Base-by-base conservation (phyloP, 2,113 vertebrate genomes). In the Erythrocercus mccallii region DNA sequence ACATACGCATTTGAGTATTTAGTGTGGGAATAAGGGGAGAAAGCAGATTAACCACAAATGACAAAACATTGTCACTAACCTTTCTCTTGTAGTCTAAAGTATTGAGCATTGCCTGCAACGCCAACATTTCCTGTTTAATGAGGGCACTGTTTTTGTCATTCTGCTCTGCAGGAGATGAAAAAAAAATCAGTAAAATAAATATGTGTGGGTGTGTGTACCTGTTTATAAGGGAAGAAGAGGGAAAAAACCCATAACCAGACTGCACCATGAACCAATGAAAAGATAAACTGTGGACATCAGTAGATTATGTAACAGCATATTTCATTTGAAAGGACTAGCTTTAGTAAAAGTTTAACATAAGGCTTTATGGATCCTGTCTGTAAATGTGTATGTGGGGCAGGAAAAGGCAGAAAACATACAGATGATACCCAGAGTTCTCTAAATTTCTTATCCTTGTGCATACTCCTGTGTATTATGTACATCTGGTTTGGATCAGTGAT, bases 91-190 rank as follows among this genome's bases (percentile, higher is more conserved):
- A 99, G 97, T 99, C 99, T 28, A 99, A 98, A 37, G 98, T 98
- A 83, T 99, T 99, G n/a, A 99, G 99, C 98, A 99, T 99, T 35
- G 99, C 98, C 97, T 99, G 99, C 69, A 99, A 98, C 12, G 97
- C 97, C 68, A 98, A 97, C 91, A 99, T 98, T 98, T 99, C 99
- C 95, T 99, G 98, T 96, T 99, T 99, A 98, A 99, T 98, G 38
- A 97, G 88, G 20, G 97, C 68, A 8, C 97, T 98, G 95, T 98
- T 99, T 96, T 99, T 98, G 82, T 99, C 99, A 12, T 96, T 96
- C 40, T 98, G 98, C 90, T 99, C 99, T 99, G 93, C 62, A 84
- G 51, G 42, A 66, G 70, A 38, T 10, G 14, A 51, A 77, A 77
- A 77, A 86, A 73, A 81, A 25, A 48, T 24, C 24, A 23, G 56